Percentiles rank a stretch among this genome's conserved stretches.
These are phyloP conservation scores for Amblyraja radiata DNA, from an alignment of 2,797 vertebrate genomes.

Conservation along the genomic window DNA sequence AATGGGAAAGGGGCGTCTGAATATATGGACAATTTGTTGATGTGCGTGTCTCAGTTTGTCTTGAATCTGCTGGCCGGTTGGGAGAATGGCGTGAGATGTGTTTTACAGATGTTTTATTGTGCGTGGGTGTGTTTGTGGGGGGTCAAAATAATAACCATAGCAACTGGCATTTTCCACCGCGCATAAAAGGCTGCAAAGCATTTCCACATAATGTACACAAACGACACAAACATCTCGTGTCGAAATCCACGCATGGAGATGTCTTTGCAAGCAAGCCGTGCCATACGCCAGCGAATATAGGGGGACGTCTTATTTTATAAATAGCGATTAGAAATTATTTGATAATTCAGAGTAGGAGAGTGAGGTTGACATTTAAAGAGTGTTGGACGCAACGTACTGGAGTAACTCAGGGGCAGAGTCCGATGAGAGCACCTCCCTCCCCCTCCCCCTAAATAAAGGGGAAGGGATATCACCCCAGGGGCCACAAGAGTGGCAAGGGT, in stretches of 20 bases:
- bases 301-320: not conserved
- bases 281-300: not conserved
- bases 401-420: too few species aligned
- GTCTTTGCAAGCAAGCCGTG: not conserved
- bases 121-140: not conserved
- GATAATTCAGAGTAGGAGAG: not conserved
- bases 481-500: too few species aligned
- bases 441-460: too few species aligned
- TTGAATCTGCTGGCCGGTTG: not conserved
- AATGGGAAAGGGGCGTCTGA: too few species aligned
- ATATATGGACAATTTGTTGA: not conserved
- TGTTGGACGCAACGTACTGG: not conserved
- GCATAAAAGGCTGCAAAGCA: not conserved
- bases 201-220: not conserved
- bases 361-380: too few species aligned
- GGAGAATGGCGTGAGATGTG: not conserved
- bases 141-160: not conserved
- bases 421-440: too few species aligned
- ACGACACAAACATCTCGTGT: too few species aligned
- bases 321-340: not conserved
- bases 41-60: not conserved
- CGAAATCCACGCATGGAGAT: not conserved
- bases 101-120: not conserved
- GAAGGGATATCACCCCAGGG: too few species aligned
- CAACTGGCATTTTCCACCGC: constrained; percentile 16